Evolutionary conservation across 2,113 vertebrate genomes (phyloP), one percentile per base, ranked within the genome.

Genomic region (Pithys albifrons): DNA sequence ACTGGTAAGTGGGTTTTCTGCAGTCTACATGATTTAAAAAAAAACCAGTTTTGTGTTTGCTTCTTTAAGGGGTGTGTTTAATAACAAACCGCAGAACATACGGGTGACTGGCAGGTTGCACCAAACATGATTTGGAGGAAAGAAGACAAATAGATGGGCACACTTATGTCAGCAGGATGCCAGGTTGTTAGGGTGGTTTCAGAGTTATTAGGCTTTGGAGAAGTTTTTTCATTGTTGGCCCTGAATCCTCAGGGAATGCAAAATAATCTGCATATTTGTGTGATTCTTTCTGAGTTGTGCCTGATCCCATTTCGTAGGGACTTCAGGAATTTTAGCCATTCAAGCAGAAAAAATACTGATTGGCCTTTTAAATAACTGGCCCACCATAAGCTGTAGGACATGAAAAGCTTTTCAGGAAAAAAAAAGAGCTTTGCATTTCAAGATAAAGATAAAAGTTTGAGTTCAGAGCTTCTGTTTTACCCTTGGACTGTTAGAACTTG

Each of bases 1-100:
- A 97, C 97, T 99, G 99, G 99, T 99, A 99, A 85, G 98, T 97
- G 85, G 81, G 61, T 89, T 84, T 95, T 49, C 55, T 90, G n/a
- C 57, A 49, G 45, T 90, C 65, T 82, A 14, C 46, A 7, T 66
- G 19, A 45, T 59, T 82, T 48, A 23, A 7, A 71, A 27, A 7
- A 71, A 84, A 83, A 70, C 7, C 33, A 45, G 19, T 57, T 89
- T 67, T 85, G 7, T n/a, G 14, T 88, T 85, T 69, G 31, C 49
- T 86, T 28, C 51, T 48, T 13, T 37, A 4, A 28, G 41, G n/a
- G 43, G 66, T 33, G n/a, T 49, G 55, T 91, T 59, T 81, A 72
- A 41, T 93, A 84, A 79, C 51, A 48, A 93, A 86, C 62, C 51
- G 93, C 15, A 6, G 22, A 93, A 8, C 37, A 7, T 41, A 27